A percentile compares a stretch with the other conserved stretches of the same genome.
Conservation (phyloP, 2,113 vertebrate species). For the Cynopterus brachyotis region DNA sequence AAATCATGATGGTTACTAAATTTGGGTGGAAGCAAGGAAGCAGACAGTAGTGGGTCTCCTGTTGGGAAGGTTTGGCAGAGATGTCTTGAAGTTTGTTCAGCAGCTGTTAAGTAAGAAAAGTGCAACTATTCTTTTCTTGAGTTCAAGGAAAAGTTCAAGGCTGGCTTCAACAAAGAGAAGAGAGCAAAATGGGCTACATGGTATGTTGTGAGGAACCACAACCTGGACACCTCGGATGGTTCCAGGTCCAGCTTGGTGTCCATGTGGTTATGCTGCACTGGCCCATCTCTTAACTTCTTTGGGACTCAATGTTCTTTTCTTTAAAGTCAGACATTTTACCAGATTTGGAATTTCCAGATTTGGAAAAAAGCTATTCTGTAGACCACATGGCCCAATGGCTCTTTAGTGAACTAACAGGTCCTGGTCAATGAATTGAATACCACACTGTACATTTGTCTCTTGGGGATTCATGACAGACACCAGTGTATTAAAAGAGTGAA, state of each 20-base stretch:
- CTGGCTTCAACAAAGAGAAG: background rate
- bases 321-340: background rate
- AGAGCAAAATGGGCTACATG: background rate
- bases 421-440: background rate
- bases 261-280: accelerated
- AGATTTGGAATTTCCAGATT: background rate
- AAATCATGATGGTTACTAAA: conserved; percentile 28
- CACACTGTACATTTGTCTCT: background rate
- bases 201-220: background rate
- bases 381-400: background rate
- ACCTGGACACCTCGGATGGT: too few species aligned
- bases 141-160: background rate
- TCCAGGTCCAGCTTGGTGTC: background rate
- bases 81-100: background rate
- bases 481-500: background rate
- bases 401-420: background rate
- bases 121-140: background rate
- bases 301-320: background rate
- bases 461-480: background rate
- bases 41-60: background rate
- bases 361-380: conserved; percentile 17
- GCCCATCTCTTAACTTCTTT: background rate
- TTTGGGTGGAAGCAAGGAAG: background rate
- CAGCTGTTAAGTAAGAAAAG: background rate
- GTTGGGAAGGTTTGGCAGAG: background rate